Evolutionary conservation across 2,113 vertebrate species (phyloP), one percentile per base, ranked within the genome.

Genomic region (Cyprinus carpio): DNA sequence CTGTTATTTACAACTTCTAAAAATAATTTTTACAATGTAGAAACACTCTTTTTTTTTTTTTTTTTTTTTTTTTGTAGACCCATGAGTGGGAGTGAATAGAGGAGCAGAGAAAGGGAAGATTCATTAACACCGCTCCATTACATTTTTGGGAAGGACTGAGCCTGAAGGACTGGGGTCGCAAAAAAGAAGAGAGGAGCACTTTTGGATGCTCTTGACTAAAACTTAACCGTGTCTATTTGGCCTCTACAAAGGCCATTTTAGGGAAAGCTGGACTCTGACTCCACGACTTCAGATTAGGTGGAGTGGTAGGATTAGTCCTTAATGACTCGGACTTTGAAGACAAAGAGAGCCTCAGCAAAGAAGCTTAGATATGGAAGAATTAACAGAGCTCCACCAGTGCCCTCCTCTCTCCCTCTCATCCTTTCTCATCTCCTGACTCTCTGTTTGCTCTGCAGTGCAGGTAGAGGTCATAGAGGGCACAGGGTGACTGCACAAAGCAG

Each of bases 351-450:
- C 93, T 94, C 91, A 92, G 93, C 94, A 95, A 94, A 95, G 93
- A 95, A 95, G 97, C 97, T 97, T 97, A 99, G 98, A 97, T 99
- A 97, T 99, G 98, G 98, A 99, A 98, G 97, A 97, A 96, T 98
- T 99, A 99, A 97, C 97, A 97, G 96, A 95, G 95, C 94, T 95
- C 95, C 93, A 92, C 92, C 95, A 95, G 95, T 96, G 95, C 94
- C 89, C 92, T 75, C 92, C 93, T 93, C 91, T 93, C 23, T 37
- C 16, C 56, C 49, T 78, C 75, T 83, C 46, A 76, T 84, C 74
- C 77, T 87, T 82, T 86, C 72, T 49, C 83, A 75, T 81, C 51
- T 77, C n/a, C 51, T 85, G 46, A 25, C 71, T 72, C 72, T 51
- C 56, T 81, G 31, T 75, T 82, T 85, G 54, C 75, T 27, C 64